Evolutionary conservation across 2,888 invertebrate species (phyloP).

Genomic region (Hofmannophila pseudospretella): DNA sequence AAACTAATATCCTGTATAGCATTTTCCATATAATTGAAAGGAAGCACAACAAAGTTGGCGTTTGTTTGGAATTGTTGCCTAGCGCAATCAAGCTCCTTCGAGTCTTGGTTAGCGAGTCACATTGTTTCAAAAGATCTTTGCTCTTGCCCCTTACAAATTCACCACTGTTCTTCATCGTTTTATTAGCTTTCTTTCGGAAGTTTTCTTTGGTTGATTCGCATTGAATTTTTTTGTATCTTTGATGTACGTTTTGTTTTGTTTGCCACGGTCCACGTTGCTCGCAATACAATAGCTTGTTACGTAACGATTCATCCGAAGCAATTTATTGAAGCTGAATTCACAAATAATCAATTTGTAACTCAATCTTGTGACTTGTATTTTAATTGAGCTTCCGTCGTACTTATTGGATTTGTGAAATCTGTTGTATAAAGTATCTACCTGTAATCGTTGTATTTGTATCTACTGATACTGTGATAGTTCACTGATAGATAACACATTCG

Average conservation of each 20-base stretch:
- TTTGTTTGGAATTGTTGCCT: conserved; percentile 34
- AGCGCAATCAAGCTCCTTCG: conserved; percentile 37
- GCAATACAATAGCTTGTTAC: conserved; percentile 20
- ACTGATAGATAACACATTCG: too few relatives aligned
- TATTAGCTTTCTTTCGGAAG: conserved; percentile 59
- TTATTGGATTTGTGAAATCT: too few relatives aligned
- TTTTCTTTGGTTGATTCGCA: conserved; percentile 39
- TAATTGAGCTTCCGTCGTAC: too few relatives aligned
- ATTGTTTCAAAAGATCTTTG: conserved; percentile 55
- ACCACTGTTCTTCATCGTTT: conserved; percentile 56
- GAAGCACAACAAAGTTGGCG: conserved; percentile 26
- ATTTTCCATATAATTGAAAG: background rate
- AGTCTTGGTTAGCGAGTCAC: conserved; percentile 42
- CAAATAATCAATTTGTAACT: too few relatives aligned
- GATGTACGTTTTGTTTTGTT: conserved; percentile 34
- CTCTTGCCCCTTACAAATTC: conserved; percentile 51
- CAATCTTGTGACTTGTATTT: too few relatives aligned
- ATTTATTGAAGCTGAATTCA: too few relatives aligned
- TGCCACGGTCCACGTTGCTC: conserved; percentile 15
- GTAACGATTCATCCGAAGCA: background rate
- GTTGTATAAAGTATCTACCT: too few relatives aligned
- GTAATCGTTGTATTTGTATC: too few relatives aligned
- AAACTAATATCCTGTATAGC: background rate
- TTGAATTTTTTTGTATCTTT: conserved; percentile 48
- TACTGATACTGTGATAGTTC: too few relatives aligned